These are phyloP conservation scores for Folsomia candida DNA, from an alignment of 2,888 invertebrate species.

Conservation along the genomic window DNA sequence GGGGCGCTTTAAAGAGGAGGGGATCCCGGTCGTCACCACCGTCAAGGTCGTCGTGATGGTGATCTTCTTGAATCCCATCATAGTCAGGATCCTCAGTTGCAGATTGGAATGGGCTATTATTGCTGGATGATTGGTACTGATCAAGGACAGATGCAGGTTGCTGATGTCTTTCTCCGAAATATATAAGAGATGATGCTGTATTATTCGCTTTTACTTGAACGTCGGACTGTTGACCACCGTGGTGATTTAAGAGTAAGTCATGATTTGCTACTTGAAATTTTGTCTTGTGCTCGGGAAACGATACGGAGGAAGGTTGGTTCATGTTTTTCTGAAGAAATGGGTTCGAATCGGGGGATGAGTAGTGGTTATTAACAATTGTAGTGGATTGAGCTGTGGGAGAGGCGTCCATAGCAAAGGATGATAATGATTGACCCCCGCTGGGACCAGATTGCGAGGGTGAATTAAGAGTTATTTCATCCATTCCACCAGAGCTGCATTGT, in stretches of 20 bases:
- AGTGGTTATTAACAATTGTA: too few relatives aligned
- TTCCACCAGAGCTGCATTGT: too few relatives aligned
- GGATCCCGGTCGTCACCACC: conserved; percentile 40
- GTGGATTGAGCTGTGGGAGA: too few relatives aligned
- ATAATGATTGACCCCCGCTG: not conserved
- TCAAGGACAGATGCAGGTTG: conserved; percentile 26
- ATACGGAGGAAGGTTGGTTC: not conserved
- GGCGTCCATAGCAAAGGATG: not conserved
- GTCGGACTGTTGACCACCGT: not conserved
- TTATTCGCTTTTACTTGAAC: conserved; percentile 5
- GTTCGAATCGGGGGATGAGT: not conserved
- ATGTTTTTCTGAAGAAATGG: not conserved
- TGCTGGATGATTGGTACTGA: conserved; percentile 39
- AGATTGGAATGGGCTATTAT: conserved; percentile 49
- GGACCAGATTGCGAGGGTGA: not conserved
- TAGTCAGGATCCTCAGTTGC: conserved; percentile 46
- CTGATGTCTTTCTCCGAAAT: not conserved
- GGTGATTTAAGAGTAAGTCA: not conserved
- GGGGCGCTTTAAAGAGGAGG: conserved; percentile 43
- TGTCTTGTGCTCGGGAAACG: not conserved
- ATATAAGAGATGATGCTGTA: not conserved
- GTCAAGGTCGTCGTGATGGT: not conserved
- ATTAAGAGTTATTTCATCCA: not conserved
- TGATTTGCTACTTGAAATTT: not conserved
- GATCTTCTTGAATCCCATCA: conserved; percentile 29